phyloP scores from a whole-genome alignment of 2,113 vertebrate species.

The Gopherus flavomarginatus region DNA sequence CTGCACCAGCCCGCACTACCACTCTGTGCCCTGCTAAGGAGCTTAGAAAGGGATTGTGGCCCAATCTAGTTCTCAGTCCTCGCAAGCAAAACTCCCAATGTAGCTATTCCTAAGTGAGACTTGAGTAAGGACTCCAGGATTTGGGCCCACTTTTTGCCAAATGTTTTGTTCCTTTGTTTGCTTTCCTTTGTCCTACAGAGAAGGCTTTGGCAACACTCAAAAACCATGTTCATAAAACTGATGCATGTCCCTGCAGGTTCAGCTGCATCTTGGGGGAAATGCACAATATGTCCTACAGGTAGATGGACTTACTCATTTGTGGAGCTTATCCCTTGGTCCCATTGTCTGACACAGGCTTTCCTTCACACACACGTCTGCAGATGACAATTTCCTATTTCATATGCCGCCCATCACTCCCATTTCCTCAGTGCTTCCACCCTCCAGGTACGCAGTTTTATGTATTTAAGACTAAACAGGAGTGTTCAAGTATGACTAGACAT shows the following conservation, averaged over 20 bases:
- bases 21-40: background rate
- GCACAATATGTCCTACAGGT: constrained; percentile 53
- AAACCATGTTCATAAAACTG: constrained; percentile 8
- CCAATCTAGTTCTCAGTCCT: background rate
- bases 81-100: background rate
- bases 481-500: background rate
- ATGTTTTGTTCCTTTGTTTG: background rate
- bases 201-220: background rate
- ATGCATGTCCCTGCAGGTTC: constrained; percentile 41
- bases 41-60: background rate
- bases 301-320: constrained; percentile 73
- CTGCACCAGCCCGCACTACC: fast-evolving
- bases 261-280: constrained; percentile 53
- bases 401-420: constrained; percentile 67
- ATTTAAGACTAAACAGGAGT: constrained; percentile 2
- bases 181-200: background rate
- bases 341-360: constrained; percentile 64
- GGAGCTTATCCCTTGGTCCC: constrained; percentile 75
- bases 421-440: constrained; percentile 47
- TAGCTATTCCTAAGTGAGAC: background rate
- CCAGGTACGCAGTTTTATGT: constrained; percentile 53
- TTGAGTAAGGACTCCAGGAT: background rate
- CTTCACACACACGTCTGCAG: constrained; percentile 66
- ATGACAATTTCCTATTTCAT: constrained; percentile 73
- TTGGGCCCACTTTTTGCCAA: background rate